Evolutionary conservation across 2,797 vertebrate species (phyloP).

Genomic region (Syngnathus acus): DNA sequence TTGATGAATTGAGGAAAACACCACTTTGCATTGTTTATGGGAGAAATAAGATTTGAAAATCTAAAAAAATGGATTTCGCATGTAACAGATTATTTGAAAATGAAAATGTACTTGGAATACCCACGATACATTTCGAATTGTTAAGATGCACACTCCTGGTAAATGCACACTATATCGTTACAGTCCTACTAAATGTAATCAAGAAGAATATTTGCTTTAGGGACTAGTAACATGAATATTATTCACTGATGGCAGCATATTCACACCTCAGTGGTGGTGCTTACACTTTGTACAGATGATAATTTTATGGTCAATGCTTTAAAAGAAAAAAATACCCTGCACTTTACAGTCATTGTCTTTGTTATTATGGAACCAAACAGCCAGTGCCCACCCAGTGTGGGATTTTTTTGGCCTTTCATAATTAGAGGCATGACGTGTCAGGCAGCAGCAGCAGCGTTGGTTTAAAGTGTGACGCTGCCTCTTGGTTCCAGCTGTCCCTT

Average conservation of each 20-base stretch:
- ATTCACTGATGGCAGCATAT: not conserved
- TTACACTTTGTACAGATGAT: not conserved
- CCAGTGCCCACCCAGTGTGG: not conserved
- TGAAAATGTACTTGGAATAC: too few relatives aligned
- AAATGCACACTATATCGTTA: too few relatives aligned
- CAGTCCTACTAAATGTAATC: not conserved
- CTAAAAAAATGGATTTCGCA: too few relatives aligned
- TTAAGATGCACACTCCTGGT: too few relatives aligned
- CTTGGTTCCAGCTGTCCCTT: constrained; percentile 4
- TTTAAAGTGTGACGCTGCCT: not conserved
- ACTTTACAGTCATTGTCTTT: not conserved
- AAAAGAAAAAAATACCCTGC: not conserved
- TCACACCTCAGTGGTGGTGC: not conserved
- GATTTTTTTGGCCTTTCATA: constrained; percentile 1
- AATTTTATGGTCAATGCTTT: not conserved
- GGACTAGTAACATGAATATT: not conserved
- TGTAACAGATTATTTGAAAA: too few relatives aligned
- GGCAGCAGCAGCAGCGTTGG: not conserved
- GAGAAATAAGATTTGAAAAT: too few relatives aligned
- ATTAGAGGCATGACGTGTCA: constrained; percentile 5
- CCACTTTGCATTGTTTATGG: too few relatives aligned
- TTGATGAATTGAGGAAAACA: too few relatives aligned
- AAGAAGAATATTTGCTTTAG: not conserved
- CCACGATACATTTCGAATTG: too few relatives aligned
- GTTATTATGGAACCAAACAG: constrained; percentile 3